Evolutionary conservation across 2,888 invertebrate genomes (phyloP), one percentile per base, ranked within the genome.

Genomic region (Folsomia candida): DNA sequence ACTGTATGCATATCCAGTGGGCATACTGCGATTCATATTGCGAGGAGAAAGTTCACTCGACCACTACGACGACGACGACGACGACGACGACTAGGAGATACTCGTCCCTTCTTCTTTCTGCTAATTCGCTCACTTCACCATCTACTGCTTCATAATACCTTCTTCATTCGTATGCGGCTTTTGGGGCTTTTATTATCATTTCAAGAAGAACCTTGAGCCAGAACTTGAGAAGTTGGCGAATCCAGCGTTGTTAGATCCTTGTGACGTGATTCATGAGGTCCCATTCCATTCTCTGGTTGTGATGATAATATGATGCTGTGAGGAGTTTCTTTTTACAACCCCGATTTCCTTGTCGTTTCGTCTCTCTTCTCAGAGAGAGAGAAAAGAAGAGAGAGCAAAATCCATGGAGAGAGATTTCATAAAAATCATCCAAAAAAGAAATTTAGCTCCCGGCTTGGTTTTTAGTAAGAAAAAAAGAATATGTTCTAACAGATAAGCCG

Each of bases 211-310:
- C n/a, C n/a, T n/a, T n/a, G n/a, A 18, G 9, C 64, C 64, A 64
- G 24, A 51, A 47, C n/a, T 64, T 64, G 47, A 66, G 27, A 62
- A 51, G 47, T 51, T 68, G 28, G 47, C 68, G 57, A 67, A 27
- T 67, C 26, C 1, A 47, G 29, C 18, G 51, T 64, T n/a, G n/a
- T n/a, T n/a, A n/a, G n/a, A n/a, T n/a, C n/a, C n/a, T n/a, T 71
- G 65, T 64, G 69, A 77, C 70, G 76, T 77, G 76, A 77, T 75
- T 73, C 75, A 77, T 75, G 75, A 70, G 67, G 70, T 74, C 71
- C 68, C 69, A 73, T 77, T 77, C 68, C 74, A 73, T 75, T 77
- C 70, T 68, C 68, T 64, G 54, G 64, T 57, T 76, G 76, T 74
- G 76, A 74, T 76, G 76, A 76, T 76, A 74, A 74, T 71, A 67